Base-by-base conservation (phyloP, 2,797 vertebrate species). In the Anolis apletophallus region DNA sequence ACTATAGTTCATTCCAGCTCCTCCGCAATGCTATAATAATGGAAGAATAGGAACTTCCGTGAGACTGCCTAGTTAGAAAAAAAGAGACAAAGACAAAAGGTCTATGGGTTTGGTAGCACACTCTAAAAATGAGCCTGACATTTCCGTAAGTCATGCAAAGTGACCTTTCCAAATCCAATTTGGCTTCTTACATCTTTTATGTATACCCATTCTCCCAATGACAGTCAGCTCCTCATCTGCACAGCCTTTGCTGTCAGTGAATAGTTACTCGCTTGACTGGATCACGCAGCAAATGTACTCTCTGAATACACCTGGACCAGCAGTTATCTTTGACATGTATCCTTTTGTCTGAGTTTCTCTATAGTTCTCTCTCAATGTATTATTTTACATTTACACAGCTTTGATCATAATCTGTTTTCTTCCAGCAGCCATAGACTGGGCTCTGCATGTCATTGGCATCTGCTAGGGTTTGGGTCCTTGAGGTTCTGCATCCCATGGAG, bases 101-200 rank as follows among this genome's bases (percentile, higher is more conserved):
- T 16, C 75, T n/a, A 54, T 32, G n/a, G 40, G 50, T 55, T 78
- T 32, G 23, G 81, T 57, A 73, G 57, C 46, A 64, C 26, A 67
- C 50, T 34, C 55, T 80, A 83, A 80, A 77, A 79, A 87, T 78
- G 81, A 73, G 34, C 11, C 71, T 87, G 81, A 87, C 81, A 87
- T 87, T 87, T 79, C 54, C 23, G 21, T 52, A 76, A 83, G 34
- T 79, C 40, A 73, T 64, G 75, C 55, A 79, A 64, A 52, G 64
- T 83, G 81, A 84, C 75, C 81, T 87, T 87, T 87, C 55, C 64
- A 64, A 79, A 87, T 26, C 40, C 81, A 73, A 83, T 73, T 78
- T 72, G 59, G 71, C 73, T 83, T 83, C 67, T 79, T 83, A 72
- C 68, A 83, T 80, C 68, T 83, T 87, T 87, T 77, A 80, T 73